These are phyloP conservation scores for Scrobipalpa costella DNA, from an alignment of 2,888 invertebrate species.

Conservation along the genomic window DNA sequence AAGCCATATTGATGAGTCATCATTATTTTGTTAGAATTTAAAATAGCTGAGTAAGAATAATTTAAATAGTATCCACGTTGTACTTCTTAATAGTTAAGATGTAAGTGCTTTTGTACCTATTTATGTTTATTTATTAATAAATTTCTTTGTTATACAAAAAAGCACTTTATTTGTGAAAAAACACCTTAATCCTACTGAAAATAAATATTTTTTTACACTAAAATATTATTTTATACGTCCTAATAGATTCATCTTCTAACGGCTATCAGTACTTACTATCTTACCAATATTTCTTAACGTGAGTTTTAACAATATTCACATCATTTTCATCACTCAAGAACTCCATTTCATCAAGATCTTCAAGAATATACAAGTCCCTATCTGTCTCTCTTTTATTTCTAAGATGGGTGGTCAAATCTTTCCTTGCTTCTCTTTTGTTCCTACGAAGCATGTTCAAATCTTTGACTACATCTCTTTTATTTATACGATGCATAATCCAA, in stretches of 20 bases:
- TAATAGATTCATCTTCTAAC: too few relatives aligned
- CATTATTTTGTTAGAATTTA: background rate
- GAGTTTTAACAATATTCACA: conserved; percentile 51
- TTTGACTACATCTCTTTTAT: conserved; percentile 48
- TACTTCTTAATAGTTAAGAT: background rate
- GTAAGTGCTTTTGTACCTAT: background rate
- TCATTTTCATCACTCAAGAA: conserved; percentile 55
- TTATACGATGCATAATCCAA: conserved; percentile 36
- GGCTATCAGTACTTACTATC: too few relatives aligned
- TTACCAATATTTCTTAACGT: conserved; percentile 62
- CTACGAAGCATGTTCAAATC: conserved; percentile 39
- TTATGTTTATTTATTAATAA: conserved; percentile 2
- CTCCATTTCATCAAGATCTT: conserved; percentile 64
- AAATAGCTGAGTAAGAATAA: too few relatives aligned
- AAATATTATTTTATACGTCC: too few relatives aligned
- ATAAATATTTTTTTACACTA: too few relatives aligned
- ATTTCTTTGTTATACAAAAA: background rate
- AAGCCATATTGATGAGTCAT: conserved; percentile 9
- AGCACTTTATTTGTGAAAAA: background rate
- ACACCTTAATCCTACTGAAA: background rate
- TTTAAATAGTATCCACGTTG: background rate
- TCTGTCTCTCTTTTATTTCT: conserved; percentile 51
- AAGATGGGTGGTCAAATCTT: conserved; percentile 31
- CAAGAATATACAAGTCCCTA: conserved; percentile 53
- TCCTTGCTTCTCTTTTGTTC: conserved; percentile 50